Percentiles rank a stretch among this genome's conserved stretches.
Conservation (phyloP, 2,113 vertebrate genomes). For the Albula goreensis region DNA sequence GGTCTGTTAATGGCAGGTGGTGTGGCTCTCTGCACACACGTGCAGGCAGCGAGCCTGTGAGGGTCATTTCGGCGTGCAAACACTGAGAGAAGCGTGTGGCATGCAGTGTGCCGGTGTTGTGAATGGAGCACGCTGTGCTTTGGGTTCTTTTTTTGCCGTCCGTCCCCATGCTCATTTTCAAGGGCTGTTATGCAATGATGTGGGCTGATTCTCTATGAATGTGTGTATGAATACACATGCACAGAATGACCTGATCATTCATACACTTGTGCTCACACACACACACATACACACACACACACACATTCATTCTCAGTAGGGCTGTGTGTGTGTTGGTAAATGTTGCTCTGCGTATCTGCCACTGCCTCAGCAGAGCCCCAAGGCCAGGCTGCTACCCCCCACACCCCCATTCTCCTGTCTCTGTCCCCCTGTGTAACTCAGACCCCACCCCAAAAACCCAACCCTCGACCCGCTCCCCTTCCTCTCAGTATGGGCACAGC, state of each 20-base stretch:
- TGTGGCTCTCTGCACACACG: too few relatives aligned
- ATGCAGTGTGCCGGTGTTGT: background rate
- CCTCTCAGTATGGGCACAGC: background rate
- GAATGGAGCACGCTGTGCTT: background rate
- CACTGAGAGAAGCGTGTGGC: too few relatives aligned
- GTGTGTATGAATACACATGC: background rate
- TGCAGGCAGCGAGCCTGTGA: too few relatives aligned
- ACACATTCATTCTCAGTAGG: background rate
- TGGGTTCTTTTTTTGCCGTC: background rate
- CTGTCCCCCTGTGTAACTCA: background rate
- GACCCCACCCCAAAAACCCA: too few relatives aligned
- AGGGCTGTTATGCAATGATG: background rate
- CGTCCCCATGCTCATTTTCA: background rate
- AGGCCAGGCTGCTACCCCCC: background rate
- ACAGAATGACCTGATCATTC: too few relatives aligned
- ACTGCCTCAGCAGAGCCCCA: background rate
- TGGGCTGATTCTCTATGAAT: background rate
- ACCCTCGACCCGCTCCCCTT: too few relatives aligned
- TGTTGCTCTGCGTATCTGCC: background rate
- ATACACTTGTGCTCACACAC: background rate
- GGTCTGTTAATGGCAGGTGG: too few relatives aligned
- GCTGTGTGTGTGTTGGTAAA: background rate
- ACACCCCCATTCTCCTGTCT: background rate
- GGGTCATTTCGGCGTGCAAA: too few relatives aligned
- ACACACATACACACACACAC: background rate